Evolutionary conservation across 2,888 invertebrate genomes (phyloP).

Genomic region (Leucophenga maculata): DNA sequence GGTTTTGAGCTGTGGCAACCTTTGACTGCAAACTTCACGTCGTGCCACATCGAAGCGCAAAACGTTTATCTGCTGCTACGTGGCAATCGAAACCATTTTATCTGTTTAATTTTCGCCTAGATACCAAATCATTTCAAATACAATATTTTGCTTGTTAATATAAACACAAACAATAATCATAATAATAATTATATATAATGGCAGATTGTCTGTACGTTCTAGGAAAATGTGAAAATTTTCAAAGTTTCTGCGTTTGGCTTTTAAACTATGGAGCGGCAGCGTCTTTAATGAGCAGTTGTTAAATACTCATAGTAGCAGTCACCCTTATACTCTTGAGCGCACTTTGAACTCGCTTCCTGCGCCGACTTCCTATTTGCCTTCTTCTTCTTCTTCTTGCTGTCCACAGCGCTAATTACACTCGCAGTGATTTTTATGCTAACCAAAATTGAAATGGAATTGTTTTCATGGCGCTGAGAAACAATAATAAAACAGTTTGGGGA

Average conservation of each 20-base stretch:
- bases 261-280: conserved; percentile 27
- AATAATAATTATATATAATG: conserved; percentile 8
- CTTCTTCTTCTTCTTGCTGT: not conserved
- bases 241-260: conserved; percentile 42
- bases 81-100: not conserved
- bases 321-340: not conserved
- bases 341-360: not conserved
- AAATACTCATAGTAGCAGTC: not conserved
- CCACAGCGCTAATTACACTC: conserved; percentile 51
- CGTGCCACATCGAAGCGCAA: conserved; percentile 6
- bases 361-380: too few relatives aligned
- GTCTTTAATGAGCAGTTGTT: not conserved
- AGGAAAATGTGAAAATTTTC: conserved; percentile 59
- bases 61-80: not conserved
- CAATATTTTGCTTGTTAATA: not conserved
- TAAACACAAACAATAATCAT: not conserved
- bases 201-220: not conserved
- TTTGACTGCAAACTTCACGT: not conserved
- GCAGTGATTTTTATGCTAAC: conserved; percentile 57
- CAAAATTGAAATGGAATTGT: conserved; percentile 35
- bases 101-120: conserved; percentile 38
- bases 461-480: conserved; percentile 19
- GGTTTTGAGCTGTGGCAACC: not conserved
- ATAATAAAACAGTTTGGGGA: conserved; percentile 9
- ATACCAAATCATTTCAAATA: conserved; percentile 37